Base-by-base conservation (phyloP, 2,113 vertebrate species). In the Urocynchramus pylzowi region DNA sequence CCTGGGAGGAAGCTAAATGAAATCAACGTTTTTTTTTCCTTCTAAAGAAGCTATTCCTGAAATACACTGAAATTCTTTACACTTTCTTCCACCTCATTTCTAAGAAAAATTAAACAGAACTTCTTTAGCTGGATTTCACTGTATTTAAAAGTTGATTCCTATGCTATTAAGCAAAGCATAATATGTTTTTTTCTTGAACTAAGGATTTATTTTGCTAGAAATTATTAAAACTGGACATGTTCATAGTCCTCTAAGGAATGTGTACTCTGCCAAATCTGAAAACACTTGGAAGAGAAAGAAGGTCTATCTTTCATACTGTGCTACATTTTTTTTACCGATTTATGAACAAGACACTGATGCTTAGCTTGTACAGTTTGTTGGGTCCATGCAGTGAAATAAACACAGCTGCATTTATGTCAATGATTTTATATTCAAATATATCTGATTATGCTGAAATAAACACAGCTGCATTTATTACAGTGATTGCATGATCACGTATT, bases 371-470 rank as follows among this genome's bases (percentile, higher is more conserved):
- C 35, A 86, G 41, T 75, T 59, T 89, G 44, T 81, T 79, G 82
- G 60, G 57, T 90, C 61, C 65, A 11, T 44, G 24, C 60, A 79
- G 52, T 71, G 53, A 84, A 95, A 96, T 92, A 97, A 97, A 95
- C 95, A 96, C 96, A 95, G 95, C 83, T 97, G 76, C 54, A n/a
- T 75, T 91, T 84, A 65, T 87, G 95, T 87, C 89, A 89, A 84
- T 96, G 95, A 96, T 95, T 97, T 69, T 69, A 69, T 69, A 69
- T 69, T 63, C 61, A 63, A 63, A 96, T 96, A 95, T 94, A 96
- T 97, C 91, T 94, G 95, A 97, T 97, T 97, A 94, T 94, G 83
- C 95, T 84, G 93, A 92, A 95, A 89, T 82, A 92, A 93, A 92
- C 92, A 96, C 91, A 95, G 89, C 84, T 97, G 75, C 57, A 37